These are phyloP conservation scores for Laspeyria flexula DNA, from an alignment of 2,888 invertebrate species.

Conservation along the genomic window DNA sequence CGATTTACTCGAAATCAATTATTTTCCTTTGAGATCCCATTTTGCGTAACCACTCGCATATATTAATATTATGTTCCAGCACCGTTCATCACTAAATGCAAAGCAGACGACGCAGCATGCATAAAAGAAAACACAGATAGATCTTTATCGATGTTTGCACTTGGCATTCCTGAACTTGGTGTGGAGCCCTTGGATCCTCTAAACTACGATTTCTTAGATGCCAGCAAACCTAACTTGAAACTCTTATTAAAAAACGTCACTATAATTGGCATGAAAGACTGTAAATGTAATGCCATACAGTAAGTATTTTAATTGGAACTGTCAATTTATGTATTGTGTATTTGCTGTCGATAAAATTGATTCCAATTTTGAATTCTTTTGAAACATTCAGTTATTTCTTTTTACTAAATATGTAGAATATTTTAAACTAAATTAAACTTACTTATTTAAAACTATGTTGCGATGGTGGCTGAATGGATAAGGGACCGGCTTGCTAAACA, in stretches of 20 bases:
- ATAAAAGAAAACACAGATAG: conserved; percentile 1
- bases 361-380: too few relatives aligned
- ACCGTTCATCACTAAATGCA: conserved; percentile 19
- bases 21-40: too few relatives aligned
- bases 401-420: too few relatives aligned
- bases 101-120: conserved; percentile 10
- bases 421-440: too few relatives aligned
- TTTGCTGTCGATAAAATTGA: too few relatives aligned
- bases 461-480: too few relatives aligned
- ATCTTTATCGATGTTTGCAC: conserved; percentile 1
- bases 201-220: conserved; percentile 9
- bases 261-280: conserved; percentile 16
- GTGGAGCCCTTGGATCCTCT: conserved; percentile 24
- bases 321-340: too few relatives aligned
- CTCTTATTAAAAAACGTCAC: conserved; percentile 10
- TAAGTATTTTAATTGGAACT: too few relatives aligned
- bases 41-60: not conserved
- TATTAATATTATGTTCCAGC: conserved; percentile 7
- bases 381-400: too few relatives aligned
- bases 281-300: conserved; percentile 2
- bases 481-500: too few relatives aligned
- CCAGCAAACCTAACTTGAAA: conserved; percentile 21
- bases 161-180: conserved; percentile 10
- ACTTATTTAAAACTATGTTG: too few relatives aligned
- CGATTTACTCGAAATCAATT: too few relatives aligned